Conservation (phyloP, 2,888 invertebrate species). For the Cantharis lateralis region DNA sequence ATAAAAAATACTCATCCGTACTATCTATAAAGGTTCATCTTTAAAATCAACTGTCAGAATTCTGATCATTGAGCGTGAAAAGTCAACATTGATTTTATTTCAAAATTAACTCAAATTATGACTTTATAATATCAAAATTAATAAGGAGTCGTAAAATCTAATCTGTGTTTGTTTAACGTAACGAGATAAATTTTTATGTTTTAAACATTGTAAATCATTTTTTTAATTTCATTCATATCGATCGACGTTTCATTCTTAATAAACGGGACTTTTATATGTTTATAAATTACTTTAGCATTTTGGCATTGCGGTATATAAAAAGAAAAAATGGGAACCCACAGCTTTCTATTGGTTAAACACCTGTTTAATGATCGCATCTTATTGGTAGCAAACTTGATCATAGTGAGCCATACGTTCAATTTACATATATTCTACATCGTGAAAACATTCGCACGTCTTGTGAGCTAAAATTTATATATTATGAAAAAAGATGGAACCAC, state of each 20-base stretch:
- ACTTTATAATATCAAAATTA: not conserved
- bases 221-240: constrained; percentile 31
- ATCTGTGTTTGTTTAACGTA: not conserved
- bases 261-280: constrained; percentile 24
- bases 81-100: no score
- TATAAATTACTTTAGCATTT: constrained; percentile 25
- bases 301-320: constrained; percentile 17
- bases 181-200: not conserved
- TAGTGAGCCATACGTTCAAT: constrained; percentile 27
- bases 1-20: not conserved
- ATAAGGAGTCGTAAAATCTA: not conserved
- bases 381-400: constrained; percentile 32
- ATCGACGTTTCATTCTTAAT: constrained; percentile 1
- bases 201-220: constrained; percentile 17
- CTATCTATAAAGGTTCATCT: not conserved
- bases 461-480: not conserved
- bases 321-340: constrained; percentile 17
- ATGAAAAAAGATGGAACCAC: not conserved
- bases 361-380: constrained; percentile 23
- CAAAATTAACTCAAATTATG: no score
- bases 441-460: constrained; percentile 24
- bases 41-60: not conserved
- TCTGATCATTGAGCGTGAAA: not conserved
- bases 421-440: constrained; percentile 25
- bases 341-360: constrained; percentile 32